Base-by-base conservation (phyloP, 2,797 vertebrate species). In the Acanthopagrus latus region DNA sequence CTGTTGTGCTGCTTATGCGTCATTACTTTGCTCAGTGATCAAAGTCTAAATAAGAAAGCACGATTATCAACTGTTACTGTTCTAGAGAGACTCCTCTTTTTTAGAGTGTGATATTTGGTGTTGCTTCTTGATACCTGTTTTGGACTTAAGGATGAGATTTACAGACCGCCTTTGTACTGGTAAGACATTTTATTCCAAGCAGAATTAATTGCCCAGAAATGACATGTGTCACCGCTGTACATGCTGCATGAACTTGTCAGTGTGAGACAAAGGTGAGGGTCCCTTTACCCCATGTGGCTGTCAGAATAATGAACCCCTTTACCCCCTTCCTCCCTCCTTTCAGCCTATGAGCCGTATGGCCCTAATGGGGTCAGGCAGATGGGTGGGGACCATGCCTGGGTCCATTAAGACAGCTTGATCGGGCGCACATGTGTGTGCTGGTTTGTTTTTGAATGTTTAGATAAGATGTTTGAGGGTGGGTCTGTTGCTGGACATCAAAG, bases 321-420 rank as follows among this genome's bases (percentile, higher is more conserved):
- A 38, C 59, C 13, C 3, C 52, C 78, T 54, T 29, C 41, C 46
- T 25, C 4, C 43, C 54, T 44, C 71, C 25, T 41, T 63, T 62
- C 72, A 78, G 88, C 76, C 79, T 82, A 76, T 86, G 87, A 92
- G 83, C 78, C 71, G 72, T 88, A 92, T 91, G 91, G 77, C 86
- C 79, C 84, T 92, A 94, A 95, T 94, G 92, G 90, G 93, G 93
- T 93, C 93, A 93, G 88, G 83, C 92, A 94, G 90, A 95, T 94
- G 94, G 92, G 88, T 86, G 90, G 89, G 85, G 89, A 87, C 86
- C 78, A 68, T 74, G 73, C 52, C 18, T 56, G 69, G 80, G 74
- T 85, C 84, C 83, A 72, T 81, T 13, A 68, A 90, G 78, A 76
- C 82, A 81, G 81, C 70, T 81, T 79, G 57, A 81, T 64, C 14